These are phyloP conservation scores for Antheraea pernyi DNA, from an alignment of 1,140 invertebrate species.

Conservation along the genomic window DNA sequence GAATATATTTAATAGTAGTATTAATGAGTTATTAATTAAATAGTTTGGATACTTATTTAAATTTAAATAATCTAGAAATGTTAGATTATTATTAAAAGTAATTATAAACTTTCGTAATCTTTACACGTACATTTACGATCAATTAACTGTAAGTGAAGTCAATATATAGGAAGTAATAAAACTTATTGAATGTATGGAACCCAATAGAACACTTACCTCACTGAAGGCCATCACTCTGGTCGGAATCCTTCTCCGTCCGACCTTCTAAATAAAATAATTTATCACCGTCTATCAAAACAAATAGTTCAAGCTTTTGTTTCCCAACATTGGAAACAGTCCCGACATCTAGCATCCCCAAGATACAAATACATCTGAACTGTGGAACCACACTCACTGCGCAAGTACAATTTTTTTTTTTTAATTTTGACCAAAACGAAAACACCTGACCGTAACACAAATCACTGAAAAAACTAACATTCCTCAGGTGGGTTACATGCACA, in stretches of 20 bases:
- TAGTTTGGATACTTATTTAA: no score
- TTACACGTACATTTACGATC: not conserved
- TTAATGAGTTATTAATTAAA: no score
- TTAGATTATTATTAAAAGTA: not conserved
- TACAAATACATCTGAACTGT: conserved; percentile 76
- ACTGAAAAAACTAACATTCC: conserved; percentile 80
- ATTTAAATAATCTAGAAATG: no score
- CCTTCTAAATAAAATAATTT: conserved; percentile 68
- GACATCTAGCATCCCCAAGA: conserved; percentile 74
- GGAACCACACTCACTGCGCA: conserved; percentile 77
- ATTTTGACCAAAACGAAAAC: conserved; percentile 75
- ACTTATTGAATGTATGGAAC: conserved; percentile 18
- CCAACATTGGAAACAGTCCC: conserved; percentile 77
- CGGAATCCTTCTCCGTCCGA: conserved; percentile 61
- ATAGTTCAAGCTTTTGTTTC: conserved; percentile 78
- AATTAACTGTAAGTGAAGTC: not conserved
- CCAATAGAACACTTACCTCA: conserved; percentile 61
- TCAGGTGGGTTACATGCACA: conserved; percentile 78
- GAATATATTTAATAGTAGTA: no score
- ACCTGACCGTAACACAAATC: conserved; percentile 80
- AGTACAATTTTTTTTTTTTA: conserved; percentile 77
- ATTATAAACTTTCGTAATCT: not conserved
- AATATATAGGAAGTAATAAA: conserved; percentile 13
- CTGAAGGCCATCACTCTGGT: conserved; percentile 79
- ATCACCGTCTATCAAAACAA: conserved; percentile 78